These are phyloP conservation scores for Pangasius larnaudii DNA, from an alignment of 2,797 vertebrate genomes.

Conservation along the genomic window DNA sequence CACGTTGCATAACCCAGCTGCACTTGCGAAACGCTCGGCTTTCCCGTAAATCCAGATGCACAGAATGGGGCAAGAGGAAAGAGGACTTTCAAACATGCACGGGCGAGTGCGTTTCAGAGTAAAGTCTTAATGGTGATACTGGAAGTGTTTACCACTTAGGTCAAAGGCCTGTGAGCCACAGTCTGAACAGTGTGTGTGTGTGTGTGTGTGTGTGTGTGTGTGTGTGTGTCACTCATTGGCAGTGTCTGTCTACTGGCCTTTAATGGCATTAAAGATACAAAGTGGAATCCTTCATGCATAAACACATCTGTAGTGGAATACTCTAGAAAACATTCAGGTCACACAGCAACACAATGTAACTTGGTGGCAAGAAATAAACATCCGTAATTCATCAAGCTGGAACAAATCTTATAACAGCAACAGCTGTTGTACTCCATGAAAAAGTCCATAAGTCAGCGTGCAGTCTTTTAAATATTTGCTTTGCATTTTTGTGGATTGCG, in stretches of 20 bases:
- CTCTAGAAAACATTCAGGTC: neutral
- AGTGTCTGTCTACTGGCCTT: neutral
- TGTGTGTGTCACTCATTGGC: neutral
- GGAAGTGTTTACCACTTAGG: conserved; percentile 47
- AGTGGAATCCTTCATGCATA: neutral
- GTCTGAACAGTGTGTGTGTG: too few relatives aligned
- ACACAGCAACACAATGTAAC: conserved; percentile 9
- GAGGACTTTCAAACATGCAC: neutral
- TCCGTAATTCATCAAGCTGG: conserved; percentile 6
- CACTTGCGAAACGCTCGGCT: conserved; percentile 71
- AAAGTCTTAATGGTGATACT: conserved; percentile 21
- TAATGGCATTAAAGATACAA: conserved; percentile 8
- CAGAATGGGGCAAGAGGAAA: conserved; percentile 57
- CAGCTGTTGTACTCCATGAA: neutral
- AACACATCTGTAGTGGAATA: conserved; percentile 9
- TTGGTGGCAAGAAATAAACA: neutral
- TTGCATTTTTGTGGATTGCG: conserved; percentile 39
- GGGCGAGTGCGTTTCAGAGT: conserved; percentile 46
- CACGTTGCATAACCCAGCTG: conserved; percentile 65
- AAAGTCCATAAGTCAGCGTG: neutral
- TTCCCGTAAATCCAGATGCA: conserved; percentile 64
- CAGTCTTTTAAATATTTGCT: conserved; percentile 30
- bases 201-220: too few relatives aligned
- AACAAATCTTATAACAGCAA: neutral
- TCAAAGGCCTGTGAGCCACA: conserved; percentile 7